These are phyloP conservation scores for Microcebus lehilahytsara DNA, from an alignment of 2,113 vertebrate species.

Conservation along the genomic window DNA sequence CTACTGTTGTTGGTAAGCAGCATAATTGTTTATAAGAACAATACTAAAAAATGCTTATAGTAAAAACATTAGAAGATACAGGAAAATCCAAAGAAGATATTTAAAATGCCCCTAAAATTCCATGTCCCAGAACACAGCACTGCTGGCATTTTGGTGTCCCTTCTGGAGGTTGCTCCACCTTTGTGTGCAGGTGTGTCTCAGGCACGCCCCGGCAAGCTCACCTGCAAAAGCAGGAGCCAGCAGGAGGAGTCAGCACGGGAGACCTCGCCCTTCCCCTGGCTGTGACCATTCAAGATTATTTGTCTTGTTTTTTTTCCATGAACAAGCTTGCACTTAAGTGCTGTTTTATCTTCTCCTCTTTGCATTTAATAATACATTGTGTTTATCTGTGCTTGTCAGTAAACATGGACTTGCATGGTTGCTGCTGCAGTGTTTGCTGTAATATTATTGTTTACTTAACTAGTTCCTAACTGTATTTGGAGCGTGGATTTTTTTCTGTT, in stretches of 20 bases:
- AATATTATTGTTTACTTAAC: not conserved
- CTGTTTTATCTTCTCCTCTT: not conserved
- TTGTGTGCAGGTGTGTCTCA: not conserved
- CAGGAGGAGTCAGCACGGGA: not conserved
- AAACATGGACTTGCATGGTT: accelerated
- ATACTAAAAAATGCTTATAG: not conserved
- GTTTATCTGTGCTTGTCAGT: not conserved
- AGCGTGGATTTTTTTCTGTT: not conserved
- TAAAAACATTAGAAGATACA: not conserved
- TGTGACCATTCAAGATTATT: too few species aligned
- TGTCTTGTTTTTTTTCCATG: not conserved
- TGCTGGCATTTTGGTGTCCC: too few species aligned
- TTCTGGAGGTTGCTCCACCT: not conserved
- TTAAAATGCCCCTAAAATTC: not conserved
- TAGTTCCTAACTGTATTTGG: not conserved
- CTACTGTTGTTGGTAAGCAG: not conserved
- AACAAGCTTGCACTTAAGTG: not conserved
- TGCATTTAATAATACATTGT: accelerated
- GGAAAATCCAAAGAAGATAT: not conserved
- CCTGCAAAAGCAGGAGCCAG: not conserved
- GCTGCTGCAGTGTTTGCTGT: accelerated
- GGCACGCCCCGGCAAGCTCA: not conserved
- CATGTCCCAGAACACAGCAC: not conserved
- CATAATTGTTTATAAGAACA: not conserved
- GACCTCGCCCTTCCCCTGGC: not conserved